Percentiles rank a stretch among this genome's conserved stretches.
Conservation (phyloP, 2,797 vertebrate genomes). For the Mycteria americana region DNA sequence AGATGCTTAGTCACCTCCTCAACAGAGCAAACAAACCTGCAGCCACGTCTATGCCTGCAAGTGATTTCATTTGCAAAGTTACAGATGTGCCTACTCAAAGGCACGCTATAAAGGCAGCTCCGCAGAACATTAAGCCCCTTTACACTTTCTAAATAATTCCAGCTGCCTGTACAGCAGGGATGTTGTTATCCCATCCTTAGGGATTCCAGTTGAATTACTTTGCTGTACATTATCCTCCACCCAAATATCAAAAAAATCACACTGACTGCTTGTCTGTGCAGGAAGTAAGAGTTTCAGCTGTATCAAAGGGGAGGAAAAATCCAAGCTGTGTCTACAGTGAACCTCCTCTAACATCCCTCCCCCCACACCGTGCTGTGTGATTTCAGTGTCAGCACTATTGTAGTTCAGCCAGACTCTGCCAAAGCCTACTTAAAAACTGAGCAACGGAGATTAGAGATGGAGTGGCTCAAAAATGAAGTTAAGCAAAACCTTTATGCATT, state of each 20-base stretch:
- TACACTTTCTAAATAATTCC: constrained; percentile 31
- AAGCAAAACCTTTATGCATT: constrained; percentile 34
- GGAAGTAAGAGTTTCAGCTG: constrained; percentile 12
- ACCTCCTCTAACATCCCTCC: neutral
- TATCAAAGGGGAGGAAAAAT: neutral
- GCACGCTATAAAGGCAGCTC: neutral
- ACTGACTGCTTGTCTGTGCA: constrained; percentile 23
- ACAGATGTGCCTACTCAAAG: constrained; percentile 25
- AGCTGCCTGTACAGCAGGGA: constrained; percentile 12
- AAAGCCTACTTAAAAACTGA: constrained; percentile 39
- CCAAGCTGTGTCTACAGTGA: neutral
- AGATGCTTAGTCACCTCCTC: neutral
- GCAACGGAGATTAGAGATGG: neutral
- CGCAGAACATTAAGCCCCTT: constrained; percentile 13
- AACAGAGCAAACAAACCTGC: neutral
- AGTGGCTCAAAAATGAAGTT: constrained; percentile 37
- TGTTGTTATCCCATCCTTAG: constrained; percentile 33
- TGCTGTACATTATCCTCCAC: constrained; percentile 17
- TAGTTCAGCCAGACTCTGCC: constrained; percentile 21
- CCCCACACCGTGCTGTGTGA: neutral
- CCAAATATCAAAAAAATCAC: constrained; percentile 22
- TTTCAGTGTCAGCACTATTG: constrained; percentile 18
- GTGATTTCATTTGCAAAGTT: neutral
- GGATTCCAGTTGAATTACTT: constrained; percentile 35
- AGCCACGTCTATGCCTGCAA: neutral